Evolutionary conservation across 2,113 vertebrate genomes (phyloP).

Genomic region (Phocoena phocoena): DNA sequence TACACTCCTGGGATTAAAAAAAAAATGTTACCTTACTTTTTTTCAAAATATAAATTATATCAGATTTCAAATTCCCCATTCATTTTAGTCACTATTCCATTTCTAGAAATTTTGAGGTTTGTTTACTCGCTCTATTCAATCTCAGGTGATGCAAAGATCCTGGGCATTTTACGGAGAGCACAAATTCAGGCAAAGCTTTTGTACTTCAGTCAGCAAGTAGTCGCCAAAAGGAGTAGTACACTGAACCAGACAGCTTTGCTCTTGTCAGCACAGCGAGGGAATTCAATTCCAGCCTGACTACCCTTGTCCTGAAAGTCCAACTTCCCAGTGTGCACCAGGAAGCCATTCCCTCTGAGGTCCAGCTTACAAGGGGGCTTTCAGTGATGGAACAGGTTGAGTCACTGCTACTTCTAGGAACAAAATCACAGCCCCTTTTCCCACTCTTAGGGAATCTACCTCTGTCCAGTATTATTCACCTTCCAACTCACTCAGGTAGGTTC

Average conservation of each 20-base stretch:
- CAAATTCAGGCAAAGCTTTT: background rate
- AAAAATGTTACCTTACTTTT: background rate
- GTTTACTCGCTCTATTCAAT: background rate
- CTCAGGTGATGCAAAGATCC: background rate
- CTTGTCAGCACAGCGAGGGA: background rate
- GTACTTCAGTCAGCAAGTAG: background rate
- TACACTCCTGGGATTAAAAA: background rate
- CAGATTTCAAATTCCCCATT: background rate
- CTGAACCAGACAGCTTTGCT: background rate
- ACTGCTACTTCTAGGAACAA: background rate
- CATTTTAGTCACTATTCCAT: background rate
- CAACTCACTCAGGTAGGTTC: too few species aligned
- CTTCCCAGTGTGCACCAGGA: background rate
- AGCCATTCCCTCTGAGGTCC: background rate
- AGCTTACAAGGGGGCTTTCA: background rate
- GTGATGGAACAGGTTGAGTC: background rate
- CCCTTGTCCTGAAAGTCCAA: background rate
- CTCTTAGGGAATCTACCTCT: background rate
- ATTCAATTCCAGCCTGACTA: background rate
- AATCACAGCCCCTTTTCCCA: background rate
- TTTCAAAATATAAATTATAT: background rate
- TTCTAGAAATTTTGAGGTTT: background rate
- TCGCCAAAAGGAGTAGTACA: background rate
- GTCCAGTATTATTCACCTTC: background rate
- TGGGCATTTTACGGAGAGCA: background rate